Percentiles rank a stretch among this genome's conserved stretches.
These are phyloP conservation scores for Lordiphosa stackelbergi DNA, from an alignment of 1,140 invertebrate genomes.

Conservation along the genomic window DNA sequence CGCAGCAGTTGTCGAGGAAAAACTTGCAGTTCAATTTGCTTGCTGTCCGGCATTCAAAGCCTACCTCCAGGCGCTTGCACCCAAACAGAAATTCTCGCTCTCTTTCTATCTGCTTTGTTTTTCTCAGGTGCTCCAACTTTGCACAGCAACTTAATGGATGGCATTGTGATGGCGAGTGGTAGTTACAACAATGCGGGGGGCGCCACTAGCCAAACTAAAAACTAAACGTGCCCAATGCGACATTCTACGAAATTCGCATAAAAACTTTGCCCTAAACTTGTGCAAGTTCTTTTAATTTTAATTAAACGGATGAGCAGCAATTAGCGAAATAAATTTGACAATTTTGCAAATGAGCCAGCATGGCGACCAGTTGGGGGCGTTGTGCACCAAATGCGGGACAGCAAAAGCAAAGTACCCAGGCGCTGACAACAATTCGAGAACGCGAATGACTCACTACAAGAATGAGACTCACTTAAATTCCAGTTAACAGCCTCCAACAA, in stretches of 20 bases:
- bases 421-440: conserved; percentile 30
- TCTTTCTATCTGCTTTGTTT: conserved; percentile 1
- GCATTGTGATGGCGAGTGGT: conserved; percentile 16
- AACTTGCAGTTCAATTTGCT: conserved; percentile 42
- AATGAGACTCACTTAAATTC: conserved; percentile 50
- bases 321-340: conserved; percentile 74
- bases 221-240: conserved; percentile 65
- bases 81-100: not conserved
- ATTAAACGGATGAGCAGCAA: conserved; percentile 75
- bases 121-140: conserved; percentile 27
- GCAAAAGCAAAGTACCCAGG: conserved; percentile 21
- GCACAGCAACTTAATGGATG: conserved; percentile 39
- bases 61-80: conserved; percentile 22
- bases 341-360: conserved; percentile 66
- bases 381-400: conserved; percentile 9
- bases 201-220: not conserved
- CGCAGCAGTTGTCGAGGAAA: conserved; percentile 24
- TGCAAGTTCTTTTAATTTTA: conserved; percentile 69
- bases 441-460: conserved; percentile 22
- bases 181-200: conserved; percentile 24
- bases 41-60: conserved; percentile 25
- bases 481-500: conserved; percentile 33
- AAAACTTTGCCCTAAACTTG: conserved; percentile 58
- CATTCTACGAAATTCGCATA: conserved; percentile 46
- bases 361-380: conserved; percentile 20